A percentile compares a stretch with the other conserved stretches of the same genome.
Conservation (phyloP, 2,113 vertebrate species). For the Puntigrus tetrazona region DNA sequence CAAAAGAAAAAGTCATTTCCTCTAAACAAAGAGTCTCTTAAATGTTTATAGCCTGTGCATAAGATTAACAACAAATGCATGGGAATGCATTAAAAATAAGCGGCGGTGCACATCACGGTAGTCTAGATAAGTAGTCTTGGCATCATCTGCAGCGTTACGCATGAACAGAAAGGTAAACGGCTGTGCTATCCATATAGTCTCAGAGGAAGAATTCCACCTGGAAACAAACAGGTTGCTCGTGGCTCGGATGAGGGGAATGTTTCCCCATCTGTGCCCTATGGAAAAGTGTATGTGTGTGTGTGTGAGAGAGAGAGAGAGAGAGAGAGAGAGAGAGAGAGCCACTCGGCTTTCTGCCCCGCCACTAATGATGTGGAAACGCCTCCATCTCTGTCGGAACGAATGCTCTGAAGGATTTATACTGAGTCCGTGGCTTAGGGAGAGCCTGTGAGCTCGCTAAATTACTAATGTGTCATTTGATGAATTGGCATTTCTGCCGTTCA, state of each 20-base stretch:
- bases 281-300: constrained; percentile 43
- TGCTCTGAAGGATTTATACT: constrained; percentile 35
- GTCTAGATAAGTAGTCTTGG: constrained; percentile 25
- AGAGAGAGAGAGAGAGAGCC: neutral
- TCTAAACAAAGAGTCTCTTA: neutral
- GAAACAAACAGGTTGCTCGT: constrained; percentile 52
- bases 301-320: too few relatives aligned
- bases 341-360: constrained; percentile 25
- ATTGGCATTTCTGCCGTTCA: constrained; percentile 17
- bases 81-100: constrained; percentile 3
- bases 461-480: constrained; percentile 27
- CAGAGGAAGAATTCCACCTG: constrained; percentile 36
- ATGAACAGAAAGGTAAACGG: constrained; percentile 37
- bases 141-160: neutral
- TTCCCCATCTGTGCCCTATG: constrained; percentile 31
- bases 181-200: constrained; percentile 24
- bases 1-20: neutral
- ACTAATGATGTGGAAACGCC: constrained; percentile 51
- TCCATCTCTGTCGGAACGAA: constrained; percentile 33
- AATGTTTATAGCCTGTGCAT: neutral
- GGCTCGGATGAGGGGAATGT: constrained; percentile 17
- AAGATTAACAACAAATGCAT: neutral
- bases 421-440: neutral
- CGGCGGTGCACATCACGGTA: neutral
- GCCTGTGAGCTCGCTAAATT: neutral